A percentile compares a stretch with the other conserved stretches of the same genome.
These are phyloP conservation scores for Oreortyx pictus DNA, from an alignment of 2,797 vertebrate species.

Conservation along the genomic window DNA sequence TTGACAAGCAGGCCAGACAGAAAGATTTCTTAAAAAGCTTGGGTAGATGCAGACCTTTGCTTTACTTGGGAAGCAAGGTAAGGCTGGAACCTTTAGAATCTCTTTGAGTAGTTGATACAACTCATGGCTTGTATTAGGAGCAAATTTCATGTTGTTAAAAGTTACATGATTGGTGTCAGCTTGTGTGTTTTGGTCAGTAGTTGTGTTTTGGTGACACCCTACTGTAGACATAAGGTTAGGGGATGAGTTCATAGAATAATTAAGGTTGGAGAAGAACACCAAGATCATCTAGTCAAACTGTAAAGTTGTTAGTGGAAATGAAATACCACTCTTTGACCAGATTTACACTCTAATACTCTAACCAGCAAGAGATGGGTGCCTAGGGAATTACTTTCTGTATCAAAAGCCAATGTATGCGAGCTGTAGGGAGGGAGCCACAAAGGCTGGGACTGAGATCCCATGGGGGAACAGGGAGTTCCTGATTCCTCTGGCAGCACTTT, in stretches of 20 bases:
- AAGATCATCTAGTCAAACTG: too few species aligned
- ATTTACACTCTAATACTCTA: background rate
- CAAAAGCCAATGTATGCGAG: background rate
- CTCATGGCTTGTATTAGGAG: background rate
- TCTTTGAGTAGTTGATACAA: background rate
- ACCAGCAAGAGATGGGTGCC: background rate
- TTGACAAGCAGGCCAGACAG: too few species aligned
- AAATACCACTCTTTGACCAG: background rate
- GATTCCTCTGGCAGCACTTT: background rate
- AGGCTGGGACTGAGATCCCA: background rate
- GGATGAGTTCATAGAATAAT: background rate
- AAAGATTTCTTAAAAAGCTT: too few species aligned
- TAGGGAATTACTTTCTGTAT: background rate
- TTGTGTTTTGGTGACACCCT: background rate
- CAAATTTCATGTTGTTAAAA: background rate
- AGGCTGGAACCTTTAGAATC: too few species aligned
- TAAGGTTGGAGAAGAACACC: too few species aligned
- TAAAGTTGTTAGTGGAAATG: background rate
- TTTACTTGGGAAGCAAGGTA: too few species aligned
- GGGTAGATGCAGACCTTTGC: too few species aligned
- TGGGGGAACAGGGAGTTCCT: background rate
- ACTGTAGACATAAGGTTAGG: accelerated
- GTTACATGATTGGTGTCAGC: background rate
- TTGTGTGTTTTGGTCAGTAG: background rate
- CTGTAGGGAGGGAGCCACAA: background rate